Evolutionary conservation across 2,888 invertebrate genomes (phyloP).

Genomic region (Apamea epomidion): DNA sequence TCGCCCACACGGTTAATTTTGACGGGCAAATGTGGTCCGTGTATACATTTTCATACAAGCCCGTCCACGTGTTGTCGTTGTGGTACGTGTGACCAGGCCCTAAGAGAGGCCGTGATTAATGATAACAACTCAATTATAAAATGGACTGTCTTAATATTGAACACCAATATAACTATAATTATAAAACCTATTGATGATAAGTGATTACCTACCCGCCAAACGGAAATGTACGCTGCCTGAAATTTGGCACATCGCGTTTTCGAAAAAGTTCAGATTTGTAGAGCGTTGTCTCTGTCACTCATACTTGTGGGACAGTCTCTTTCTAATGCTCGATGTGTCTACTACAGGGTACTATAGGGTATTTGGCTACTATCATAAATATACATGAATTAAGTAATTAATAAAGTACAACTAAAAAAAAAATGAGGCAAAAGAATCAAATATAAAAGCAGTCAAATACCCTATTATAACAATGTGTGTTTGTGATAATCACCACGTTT

Average conservation of each 20-base stretch:
- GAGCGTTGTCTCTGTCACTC: not conserved
- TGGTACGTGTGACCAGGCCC: too few relatives aligned
- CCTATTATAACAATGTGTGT: not conserved
- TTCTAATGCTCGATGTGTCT: too few relatives aligned
- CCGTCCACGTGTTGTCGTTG: too few relatives aligned
- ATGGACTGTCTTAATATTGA: conserved; percentile 22
- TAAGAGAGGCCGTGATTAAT: conserved; percentile 18
- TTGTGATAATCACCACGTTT: not conserved
- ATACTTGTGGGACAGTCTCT: not conserved
- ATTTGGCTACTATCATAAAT: too few relatives aligned
- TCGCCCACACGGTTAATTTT: too few relatives aligned
- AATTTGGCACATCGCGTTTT: too few relatives aligned
- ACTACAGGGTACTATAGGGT: too few relatives aligned
- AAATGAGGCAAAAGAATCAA: not conserved
- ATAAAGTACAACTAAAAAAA: too few relatives aligned
- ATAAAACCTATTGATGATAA: conserved; percentile 3
- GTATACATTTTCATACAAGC: too few relatives aligned
- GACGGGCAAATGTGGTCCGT: too few relatives aligned
- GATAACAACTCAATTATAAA: conserved; percentile 19
- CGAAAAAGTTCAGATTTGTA: not conserved
- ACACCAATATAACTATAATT: conserved; percentile 26
- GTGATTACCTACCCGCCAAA: conserved; percentile 16
- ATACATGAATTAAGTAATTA: too few relatives aligned
- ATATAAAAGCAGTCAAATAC: too few relatives aligned
- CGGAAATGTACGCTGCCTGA: not conserved